These are phyloP conservation scores for Drosophila tani DNA, from an alignment of 1,140 invertebrate species.

Conservation along the genomic window DNA sequence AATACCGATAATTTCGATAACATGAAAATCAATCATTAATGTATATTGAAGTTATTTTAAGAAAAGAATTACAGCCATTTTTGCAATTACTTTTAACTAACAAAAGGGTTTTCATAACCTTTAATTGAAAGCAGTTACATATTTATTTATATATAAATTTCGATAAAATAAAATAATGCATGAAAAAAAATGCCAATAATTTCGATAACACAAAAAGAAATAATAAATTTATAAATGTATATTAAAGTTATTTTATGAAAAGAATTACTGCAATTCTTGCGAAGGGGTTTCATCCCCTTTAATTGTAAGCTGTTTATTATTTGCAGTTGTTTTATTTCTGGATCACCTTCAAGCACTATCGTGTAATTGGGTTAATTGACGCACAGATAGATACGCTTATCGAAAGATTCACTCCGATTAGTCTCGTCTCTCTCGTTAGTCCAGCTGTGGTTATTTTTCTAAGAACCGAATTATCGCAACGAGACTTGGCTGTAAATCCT, in stretches of 20 bases:
- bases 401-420: constrained; percentile 1
- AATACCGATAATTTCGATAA: neutral
- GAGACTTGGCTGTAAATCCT: constrained; percentile 5
- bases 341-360: constrained; percentile 10
- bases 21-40: neutral
- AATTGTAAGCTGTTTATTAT: neutral
- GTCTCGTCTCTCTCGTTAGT: too few relatives aligned
- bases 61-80: neutral
- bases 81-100: too few relatives aligned
- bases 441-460: neutral
- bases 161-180: too few relatives aligned
- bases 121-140: neutral
- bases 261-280: neutral
- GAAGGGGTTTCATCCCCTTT: neutral
- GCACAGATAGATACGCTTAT: constrained; percentile 17
- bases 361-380: constrained; percentile 24
- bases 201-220: neutral
- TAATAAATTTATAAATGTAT: too few relatives aligned
- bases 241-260: neutral
- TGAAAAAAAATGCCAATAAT: too few relatives aligned
- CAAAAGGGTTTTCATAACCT: too few relatives aligned
- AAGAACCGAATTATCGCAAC: constrained; percentile 7
- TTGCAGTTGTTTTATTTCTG: constrained; percentile 3
- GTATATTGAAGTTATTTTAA: neutral
- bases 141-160: too few relatives aligned